phyloP scores from a whole-genome alignment of 2,113 vertebrate species.

The Phaethornis superciliosus region DNA sequence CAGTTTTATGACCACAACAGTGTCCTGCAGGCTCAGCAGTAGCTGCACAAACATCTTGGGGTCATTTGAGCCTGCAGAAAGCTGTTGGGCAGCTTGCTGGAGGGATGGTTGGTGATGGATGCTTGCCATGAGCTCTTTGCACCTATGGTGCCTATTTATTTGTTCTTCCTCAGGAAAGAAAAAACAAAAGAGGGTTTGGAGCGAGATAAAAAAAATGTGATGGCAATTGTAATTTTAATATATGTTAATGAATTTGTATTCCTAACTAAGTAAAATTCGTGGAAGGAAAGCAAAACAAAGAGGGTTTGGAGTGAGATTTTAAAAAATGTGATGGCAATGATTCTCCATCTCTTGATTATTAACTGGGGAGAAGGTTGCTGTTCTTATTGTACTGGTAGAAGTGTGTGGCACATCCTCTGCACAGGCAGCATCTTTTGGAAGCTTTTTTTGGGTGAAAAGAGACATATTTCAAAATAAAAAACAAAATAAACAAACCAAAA shows the following conservation, averaged over 20 bases:
- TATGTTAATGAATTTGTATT: no score
- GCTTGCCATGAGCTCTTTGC: neutral
- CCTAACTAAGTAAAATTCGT: no score
- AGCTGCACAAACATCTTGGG: neutral
- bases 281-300: neutral
- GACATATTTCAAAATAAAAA: neutral
- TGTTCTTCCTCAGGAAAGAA: neutral
- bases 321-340: neutral
- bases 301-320: neutral
- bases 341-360: neutral
- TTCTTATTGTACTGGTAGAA: neutral
- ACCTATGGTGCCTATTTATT: rapidly evolving
- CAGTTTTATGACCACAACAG: neutral
- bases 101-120: neutral
- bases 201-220: neutral
- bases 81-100: neutral
- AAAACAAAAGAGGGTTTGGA: neutral
- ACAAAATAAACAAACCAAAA: neutral
- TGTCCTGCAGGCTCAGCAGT: neutral
- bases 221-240: no score
- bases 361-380: neutral
- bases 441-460: neutral
- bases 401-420: neutral
- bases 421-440: neutral
- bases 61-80: neutral